Percentiles rank a stretch among this genome's conserved stretches.
These are phyloP conservation scores for Misgurnus anguillicaudatus DNA, from an alignment of 2,113 vertebrate genomes.

Conservation along the genomic window DNA sequence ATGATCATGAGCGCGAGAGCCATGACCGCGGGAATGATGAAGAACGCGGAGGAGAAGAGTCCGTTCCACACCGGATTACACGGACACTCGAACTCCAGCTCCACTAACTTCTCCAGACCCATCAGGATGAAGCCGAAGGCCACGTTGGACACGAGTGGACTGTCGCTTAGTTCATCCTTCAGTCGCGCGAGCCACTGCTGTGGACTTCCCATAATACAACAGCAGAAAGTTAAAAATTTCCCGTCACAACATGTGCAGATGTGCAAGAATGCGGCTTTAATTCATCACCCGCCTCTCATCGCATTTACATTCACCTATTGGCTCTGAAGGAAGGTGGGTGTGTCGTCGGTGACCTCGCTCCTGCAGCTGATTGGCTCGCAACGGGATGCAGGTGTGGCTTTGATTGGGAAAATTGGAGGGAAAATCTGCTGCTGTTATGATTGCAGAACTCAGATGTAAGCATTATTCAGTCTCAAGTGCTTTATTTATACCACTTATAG, in stretches of 20 bases:
- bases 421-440: slow-evolving; percentile 65
- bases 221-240: slow-evolving; percentile 67
- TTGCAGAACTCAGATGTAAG: slow-evolving; percentile 10
- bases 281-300: slow-evolving; percentile 62
- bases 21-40: slow-evolving; percentile 76
- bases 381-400: slow-evolving; percentile 69
- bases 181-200: slow-evolving; percentile 76
- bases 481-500: too few relatives aligned
- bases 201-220: slow-evolving; percentile 75
- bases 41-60: slow-evolving; percentile 73
- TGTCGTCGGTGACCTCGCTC: slow-evolving; percentile 62
- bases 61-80: slow-evolving; percentile 73
- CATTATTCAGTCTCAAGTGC: too few relatives aligned
- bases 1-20: slow-evolving; percentile 74
- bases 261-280: slow-evolving; percentile 73
- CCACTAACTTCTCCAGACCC: slow-evolving; percentile 76
- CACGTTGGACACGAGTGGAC: slow-evolving; percentile 74
- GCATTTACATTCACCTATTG: slow-evolving; percentile 70
- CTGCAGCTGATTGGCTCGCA: slow-evolving; percentile 62
- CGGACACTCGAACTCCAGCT: slow-evolving; percentile 78
- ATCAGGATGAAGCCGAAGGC: slow-evolving; percentile 76
- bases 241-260: slow-evolving; percentile 72
- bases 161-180: slow-evolving; percentile 77
- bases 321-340: slow-evolving; percentile 70
- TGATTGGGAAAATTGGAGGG: slow-evolving; percentile 74